Conservation (phyloP, 2,797 vertebrate genomes). For the Anguilla obscura region DNA sequence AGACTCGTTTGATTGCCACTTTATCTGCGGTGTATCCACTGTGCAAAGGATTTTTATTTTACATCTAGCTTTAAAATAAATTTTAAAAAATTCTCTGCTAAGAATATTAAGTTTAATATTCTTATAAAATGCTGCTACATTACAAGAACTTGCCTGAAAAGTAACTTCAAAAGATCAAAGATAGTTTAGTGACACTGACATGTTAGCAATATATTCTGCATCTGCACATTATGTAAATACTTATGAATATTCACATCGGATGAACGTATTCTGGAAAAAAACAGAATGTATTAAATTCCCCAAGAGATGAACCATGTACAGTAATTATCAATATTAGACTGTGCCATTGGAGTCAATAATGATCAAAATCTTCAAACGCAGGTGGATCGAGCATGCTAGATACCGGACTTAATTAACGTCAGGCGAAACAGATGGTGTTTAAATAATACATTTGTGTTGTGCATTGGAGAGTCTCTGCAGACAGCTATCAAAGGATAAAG, state of each 20-base stretch:
- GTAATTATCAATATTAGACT: neutral
- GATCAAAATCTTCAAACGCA: slow-evolving; percentile 41
- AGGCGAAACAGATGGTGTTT: slow-evolving; percentile 50
- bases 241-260: neutral
- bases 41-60: neutral
- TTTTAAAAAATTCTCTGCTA: neutral
- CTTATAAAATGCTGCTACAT: neutral
- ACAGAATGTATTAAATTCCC: neutral
- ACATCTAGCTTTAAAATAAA: neutral
- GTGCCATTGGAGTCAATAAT: neutral
- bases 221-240: neutral
- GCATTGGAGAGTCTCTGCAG: slow-evolving; percentile 35
- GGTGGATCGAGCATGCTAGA: slow-evolving; percentile 36
- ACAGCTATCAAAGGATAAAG: slow-evolving; percentile 43
- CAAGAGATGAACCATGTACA: neutral
- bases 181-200: neutral
- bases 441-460: slow-evolving; percentile 51
- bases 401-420: slow-evolving; percentile 41
- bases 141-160: neutral
- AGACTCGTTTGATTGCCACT: neutral
- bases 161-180: neutral
- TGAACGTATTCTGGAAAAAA: neutral
- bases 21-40: neutral
- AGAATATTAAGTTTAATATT: neutral
- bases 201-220: neutral